phyloP scores from a whole-genome alignment of 2,797 vertebrate species.

The Spizella passerina region DNA sequence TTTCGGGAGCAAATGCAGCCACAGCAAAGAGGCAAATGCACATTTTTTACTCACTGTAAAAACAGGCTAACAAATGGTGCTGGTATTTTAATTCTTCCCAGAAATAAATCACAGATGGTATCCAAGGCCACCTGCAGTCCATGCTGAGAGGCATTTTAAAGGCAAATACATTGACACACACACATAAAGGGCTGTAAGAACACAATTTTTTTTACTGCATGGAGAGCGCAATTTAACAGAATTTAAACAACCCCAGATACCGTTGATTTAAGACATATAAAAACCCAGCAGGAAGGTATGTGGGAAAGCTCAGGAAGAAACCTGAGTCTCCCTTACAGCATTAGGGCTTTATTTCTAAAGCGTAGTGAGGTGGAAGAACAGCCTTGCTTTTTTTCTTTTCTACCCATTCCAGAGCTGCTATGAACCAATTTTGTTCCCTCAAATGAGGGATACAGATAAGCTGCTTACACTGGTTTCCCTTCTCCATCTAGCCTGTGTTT shows the following conservation, averaged over 20 bases:
- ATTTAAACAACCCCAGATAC: conserved; percentile 57
- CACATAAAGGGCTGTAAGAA: conserved; percentile 27
- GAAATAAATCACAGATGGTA: conserved; percentile 71
- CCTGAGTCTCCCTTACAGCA: conserved; percentile 1
- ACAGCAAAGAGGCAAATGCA: not conserved
- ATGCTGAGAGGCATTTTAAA: conserved; percentile 54
- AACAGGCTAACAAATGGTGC: conserved; percentile 59
- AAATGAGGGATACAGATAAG: not conserved
- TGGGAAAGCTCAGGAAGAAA: conserved; percentile 56
- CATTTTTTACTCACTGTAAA: conserved; percentile 41
- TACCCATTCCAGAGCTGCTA: not conserved
- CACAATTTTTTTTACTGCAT: conserved; percentile 32
- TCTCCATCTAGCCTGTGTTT: not conserved
- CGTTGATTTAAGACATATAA: conserved; percentile 54
- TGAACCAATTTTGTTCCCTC: not conserved
- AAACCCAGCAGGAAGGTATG: conserved; percentile 33
- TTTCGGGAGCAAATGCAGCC: not conserved
- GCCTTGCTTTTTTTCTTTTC: not conserved
- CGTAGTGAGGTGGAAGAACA: not conserved
- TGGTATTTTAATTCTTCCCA: conserved; percentile 67
- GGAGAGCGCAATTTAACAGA: conserved; percentile 47
- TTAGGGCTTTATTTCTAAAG: conserved; percentile 15
- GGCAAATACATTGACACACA: not conserved
- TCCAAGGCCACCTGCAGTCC: conserved; percentile 64
- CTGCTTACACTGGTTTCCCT: not conserved